Evolutionary conservation across 2,797 vertebrate genomes (phyloP).

Genomic region (Eleutherodactylus coqui): DNA sequence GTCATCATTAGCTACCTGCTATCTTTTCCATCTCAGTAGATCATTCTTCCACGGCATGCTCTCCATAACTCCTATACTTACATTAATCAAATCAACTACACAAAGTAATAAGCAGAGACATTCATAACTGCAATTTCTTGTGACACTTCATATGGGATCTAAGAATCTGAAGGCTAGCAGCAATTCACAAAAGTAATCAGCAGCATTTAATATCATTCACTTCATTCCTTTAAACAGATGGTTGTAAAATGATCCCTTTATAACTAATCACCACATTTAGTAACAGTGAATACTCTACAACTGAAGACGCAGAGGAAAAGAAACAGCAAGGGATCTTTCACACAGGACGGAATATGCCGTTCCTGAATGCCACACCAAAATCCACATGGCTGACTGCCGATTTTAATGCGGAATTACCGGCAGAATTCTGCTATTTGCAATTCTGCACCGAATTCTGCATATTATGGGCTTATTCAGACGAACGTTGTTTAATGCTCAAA

Average conservation of each 20-base stretch:
- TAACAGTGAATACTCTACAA: not conserved
- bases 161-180: not conserved
- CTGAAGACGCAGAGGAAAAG: not conserved
- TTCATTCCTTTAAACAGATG: conserved; percentile 9
- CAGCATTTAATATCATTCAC: conserved; percentile 7
- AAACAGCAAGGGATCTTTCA: no score
- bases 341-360: no score
- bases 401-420: no score
- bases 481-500: no score
- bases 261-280: conserved; percentile 11
- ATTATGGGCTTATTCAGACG: no score
- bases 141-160: conserved; percentile 16
- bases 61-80: conserved; percentile 19
- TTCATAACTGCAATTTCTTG: conserved; percentile 22
- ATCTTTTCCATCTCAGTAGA: conserved; percentile 31
- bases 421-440: no score
- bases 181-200: conserved; percentile 35
- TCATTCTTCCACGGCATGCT: conserved; percentile 17
- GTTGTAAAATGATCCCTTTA: conserved; percentile 28
- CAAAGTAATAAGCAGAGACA: conserved; percentile 22
- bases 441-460: no score
- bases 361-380: no score
- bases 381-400: no score
- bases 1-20: conserved; percentile 45
- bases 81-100: conserved; percentile 34